Base-by-base conservation (phyloP, 2,888 invertebrate species). In the Euphydryas editha region DNA sequence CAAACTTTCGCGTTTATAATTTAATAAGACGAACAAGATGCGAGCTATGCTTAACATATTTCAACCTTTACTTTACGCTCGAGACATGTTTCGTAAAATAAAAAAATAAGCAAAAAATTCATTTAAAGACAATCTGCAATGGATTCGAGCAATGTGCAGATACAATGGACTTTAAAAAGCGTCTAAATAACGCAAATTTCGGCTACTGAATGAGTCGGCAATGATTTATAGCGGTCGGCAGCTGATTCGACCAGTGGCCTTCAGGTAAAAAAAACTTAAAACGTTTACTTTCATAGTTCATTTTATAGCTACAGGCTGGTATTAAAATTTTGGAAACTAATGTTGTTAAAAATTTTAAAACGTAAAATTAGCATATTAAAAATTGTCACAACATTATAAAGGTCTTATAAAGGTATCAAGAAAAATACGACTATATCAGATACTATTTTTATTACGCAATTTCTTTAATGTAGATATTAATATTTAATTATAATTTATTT, bases 231-330 rank as follows among this genome's bases (percentile, higher is more conserved):
- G 73, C 65, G 75, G 74, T 59, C 68, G 78, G 79, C 88, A 86
- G 88, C 88, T 87, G 87, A 85, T 76, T 75, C 75, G 74, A 65
- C 72, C 70, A 69, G 66, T 73, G 76, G 68, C 69, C 76, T 21
- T 70, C 75, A 79, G 80, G 80, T 81, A 76, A 83, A 81, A 75
- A 73, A 79, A 72, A 75, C 81, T 76, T 84, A 81, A 71, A 70
- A 79, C 75, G 66, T 72, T 87, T 81, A 79, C 81, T 88, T 86
- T 87, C 83, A 81, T 82, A 75, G 83, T 84, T 86, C 85, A 87
- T 70, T 80, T 76, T 39, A 10, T 15, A 11, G 42, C 15, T 49
- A 65, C 49, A 65, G 65, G 55, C n/a, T 59, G 65, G 36, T 62
- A 57, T 11, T 39, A 39, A 13, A 3, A 3, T 39, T 39, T 11